phyloP scores from a whole-genome alignment of 2,113 vertebrate species.

The Muntiacus muntjak region DNA sequence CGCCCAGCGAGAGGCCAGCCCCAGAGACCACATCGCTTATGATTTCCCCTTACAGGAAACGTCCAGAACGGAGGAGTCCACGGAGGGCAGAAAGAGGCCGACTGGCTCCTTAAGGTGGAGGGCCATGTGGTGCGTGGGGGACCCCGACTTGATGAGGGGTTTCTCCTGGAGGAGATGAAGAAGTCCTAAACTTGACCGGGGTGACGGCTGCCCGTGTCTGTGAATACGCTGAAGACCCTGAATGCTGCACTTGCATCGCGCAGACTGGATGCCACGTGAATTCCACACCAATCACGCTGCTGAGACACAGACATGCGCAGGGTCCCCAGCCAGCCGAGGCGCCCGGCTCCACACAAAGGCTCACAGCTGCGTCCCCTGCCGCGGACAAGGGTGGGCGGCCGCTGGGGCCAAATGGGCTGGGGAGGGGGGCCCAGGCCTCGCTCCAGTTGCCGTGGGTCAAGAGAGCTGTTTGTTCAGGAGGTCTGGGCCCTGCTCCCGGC shows the following conservation, averaged over 20 bases:
- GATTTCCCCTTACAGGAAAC: fast-evolving
- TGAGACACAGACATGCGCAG: fast-evolving
- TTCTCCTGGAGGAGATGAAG: neutral
- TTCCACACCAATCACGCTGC: fast-evolving
- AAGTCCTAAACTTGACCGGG: fast-evolving
- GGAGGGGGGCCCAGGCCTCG: neutral
- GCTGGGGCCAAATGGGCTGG: neutral
- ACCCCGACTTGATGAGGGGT: fast-evolving
- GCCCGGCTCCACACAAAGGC: neutral
- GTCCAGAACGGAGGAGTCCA: fast-evolving
- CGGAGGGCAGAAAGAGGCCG: fast-evolving
- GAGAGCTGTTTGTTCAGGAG: neutral
- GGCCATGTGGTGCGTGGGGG: neutral
- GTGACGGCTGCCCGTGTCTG: fast-evolving
- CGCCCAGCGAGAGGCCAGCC: neutral
- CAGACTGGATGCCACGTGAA: fast-evolving
- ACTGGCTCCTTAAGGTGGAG: fast-evolving
- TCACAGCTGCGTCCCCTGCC: fast-evolving
- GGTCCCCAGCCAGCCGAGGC: neutral
- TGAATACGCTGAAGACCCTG: fast-evolving
- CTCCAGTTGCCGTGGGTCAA: fast-evolving
- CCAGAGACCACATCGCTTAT: fast-evolving
- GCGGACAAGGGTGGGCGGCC: fast-evolving
- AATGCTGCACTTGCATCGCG: fast-evolving
- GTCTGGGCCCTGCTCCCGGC: neutral